Conservation (phyloP, 2,888 invertebrate genomes). For the Sipha maydis region DNA sequence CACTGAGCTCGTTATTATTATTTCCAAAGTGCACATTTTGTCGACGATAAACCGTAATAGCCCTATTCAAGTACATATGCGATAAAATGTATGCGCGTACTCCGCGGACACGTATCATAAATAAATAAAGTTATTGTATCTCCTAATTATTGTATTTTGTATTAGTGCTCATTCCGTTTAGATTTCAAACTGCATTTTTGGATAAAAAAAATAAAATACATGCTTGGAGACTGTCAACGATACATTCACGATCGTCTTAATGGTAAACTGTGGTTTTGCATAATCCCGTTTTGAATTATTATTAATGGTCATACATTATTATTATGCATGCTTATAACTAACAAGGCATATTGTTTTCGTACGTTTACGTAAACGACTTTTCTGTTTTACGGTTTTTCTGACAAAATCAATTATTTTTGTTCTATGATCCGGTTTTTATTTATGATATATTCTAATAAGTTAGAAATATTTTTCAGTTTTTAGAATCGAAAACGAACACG, state of each 20-base stretch:
- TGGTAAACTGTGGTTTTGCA: background rate
- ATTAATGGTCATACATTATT: background rate
- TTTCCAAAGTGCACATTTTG: too few relatives aligned
- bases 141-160: too few relatives aligned
- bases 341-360: background rate
- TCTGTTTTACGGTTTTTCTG: background rate
- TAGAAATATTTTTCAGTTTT: constrained; percentile 17
- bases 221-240: background rate
- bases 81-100: too few relatives aligned
- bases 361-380: background rate
- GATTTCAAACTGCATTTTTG: background rate
- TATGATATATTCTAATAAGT: constrained; percentile 5
- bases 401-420: constrained; percentile 1
- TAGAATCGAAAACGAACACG: background rate
- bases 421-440: constrained; percentile 30
- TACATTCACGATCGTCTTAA: background rate
- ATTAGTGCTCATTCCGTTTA: too few relatives aligned
- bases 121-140: too few relatives aligned
- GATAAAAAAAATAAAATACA: background rate
- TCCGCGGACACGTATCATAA: too few relatives aligned
- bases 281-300: background rate
- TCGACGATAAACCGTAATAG: too few relatives aligned
- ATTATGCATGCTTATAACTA: background rate
- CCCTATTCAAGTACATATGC: too few relatives aligned
- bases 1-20: too few relatives aligned